Percentiles rank a stretch among this genome's conserved stretches.
Conservation (phyloP, 2,113 vertebrate species). For the Sphaerodactylus townsendi region DNA sequence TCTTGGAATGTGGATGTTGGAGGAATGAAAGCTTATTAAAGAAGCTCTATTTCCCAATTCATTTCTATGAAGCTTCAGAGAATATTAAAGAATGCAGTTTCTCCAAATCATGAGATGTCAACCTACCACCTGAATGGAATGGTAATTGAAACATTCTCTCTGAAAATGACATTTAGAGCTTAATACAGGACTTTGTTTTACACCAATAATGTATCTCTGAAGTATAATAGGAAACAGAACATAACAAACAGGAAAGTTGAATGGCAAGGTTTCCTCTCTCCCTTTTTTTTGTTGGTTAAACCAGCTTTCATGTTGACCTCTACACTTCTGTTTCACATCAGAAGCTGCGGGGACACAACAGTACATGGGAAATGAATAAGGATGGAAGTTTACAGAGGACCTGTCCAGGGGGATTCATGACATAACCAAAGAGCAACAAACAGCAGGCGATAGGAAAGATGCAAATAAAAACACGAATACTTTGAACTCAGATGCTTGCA, state of each 20-base stretch:
- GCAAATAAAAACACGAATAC: constrained; percentile 70
- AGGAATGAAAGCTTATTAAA: constrained; percentile 19
- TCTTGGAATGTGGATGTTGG: constrained; percentile 7
- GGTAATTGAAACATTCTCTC: constrained; percentile 32
- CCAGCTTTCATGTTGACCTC: constrained; percentile 83
- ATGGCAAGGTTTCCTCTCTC: constrained; percentile 53
- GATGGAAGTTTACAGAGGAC: constrained; percentile 49
- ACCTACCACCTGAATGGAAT: constrained; percentile 19
- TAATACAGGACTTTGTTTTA: constrained; percentile 46
- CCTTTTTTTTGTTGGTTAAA: constrained; percentile 52
- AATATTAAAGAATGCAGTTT: constrained; percentile 4
- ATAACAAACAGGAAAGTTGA: constrained; percentile 57
- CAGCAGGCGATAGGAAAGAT: constrained; percentile 79
- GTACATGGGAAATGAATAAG: constrained; percentile 71
- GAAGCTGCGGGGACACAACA: constrained; percentile 67
- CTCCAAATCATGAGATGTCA: constrained; percentile 21
- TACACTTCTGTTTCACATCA: constrained; percentile 82
- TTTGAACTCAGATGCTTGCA: constrained; percentile 83
- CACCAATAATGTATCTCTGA: constrained; percentile 52
- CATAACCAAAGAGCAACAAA: constrained; percentile 86
- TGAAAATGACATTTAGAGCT: constrained; percentile 35
- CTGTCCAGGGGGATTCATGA: constrained; percentile 72
- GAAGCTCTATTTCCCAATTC: neutral
- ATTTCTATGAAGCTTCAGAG: neutral
- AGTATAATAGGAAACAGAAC: constrained; percentile 76